Base-by-base conservation (phyloP, 1,140 invertebrate species). In the Drosophila miranda region DNA sequence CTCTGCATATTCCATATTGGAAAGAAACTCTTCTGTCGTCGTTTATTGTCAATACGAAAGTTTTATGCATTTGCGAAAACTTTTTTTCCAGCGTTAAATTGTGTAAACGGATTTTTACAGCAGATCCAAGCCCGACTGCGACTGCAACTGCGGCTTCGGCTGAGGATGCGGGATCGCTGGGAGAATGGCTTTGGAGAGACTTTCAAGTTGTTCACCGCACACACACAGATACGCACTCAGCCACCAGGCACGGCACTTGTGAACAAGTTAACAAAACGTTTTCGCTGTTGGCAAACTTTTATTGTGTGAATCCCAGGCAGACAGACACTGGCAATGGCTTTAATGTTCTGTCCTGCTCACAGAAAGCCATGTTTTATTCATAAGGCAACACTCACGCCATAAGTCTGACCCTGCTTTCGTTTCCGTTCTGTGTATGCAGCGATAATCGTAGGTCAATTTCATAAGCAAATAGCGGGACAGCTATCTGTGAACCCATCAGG, bases 31-130 rank as follows among this genome's bases (percentile, higher is more conserved):
- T 56, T 68, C 26, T 68, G 62, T 48, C 43, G 50, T 48, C 81
- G 70, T 87, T 86, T 86, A 86, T 87, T 87, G 81, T 86, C 78
- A 86, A 86, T 87, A 69, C 70, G 44, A 86, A 86, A 86, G 81
- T 86, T 86, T 87, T 78, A 70, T 87, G 69, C 73, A 76, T 81
- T 80, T 87, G 57, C 46, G 16, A n/a, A 75, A 76, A 63, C 46
- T 73, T 79, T 58, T 76, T 84, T 75, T 61, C 73, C 52, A 56
- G 75, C 75, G 58, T 83, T 50, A 82, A 81, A 81, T 80, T 81
- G 62, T 81, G 61, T 67, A 70, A 83, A 78, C 79, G 70, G 79
- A 75, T 83, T 75, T 84, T 66, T 60, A 46, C 43, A 45, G 54
- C 78, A 78, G 71, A 75, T 77, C 78, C 67, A 58, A 49, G 45